Evolutionary conservation across 2,797 vertebrate genomes (phyloP), one percentile per base, ranked within the genome.

Genomic region (Liparis tanakae): DNA sequence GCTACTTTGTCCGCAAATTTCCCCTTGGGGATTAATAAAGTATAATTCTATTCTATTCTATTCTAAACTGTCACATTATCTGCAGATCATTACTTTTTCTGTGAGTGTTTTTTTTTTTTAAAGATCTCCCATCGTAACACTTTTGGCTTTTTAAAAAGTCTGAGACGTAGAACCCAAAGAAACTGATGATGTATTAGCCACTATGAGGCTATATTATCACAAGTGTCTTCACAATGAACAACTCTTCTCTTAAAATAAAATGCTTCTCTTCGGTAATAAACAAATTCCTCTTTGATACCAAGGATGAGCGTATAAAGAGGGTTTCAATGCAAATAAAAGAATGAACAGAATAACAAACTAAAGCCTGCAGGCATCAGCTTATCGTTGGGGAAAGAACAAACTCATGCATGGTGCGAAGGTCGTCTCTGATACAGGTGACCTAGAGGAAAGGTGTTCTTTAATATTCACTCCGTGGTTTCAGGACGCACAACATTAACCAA

Each of bases 111-210:
- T 44, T 30, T 44, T 44, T 46, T 57, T 34, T 41, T 54, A 36
- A 66, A 41, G 12, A 30, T 3, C 9, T 20, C 13, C 63, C 34
- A 39, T 25, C 5, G 22, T 20, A 18, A 15, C 2, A 9, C 10
- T 20, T 56, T 33, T 44, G 9, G 18, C 25, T 33, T 22, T 18
- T 6, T 43, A 22, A 22, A 59, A 18, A 67, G 37, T 33, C 22
- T 67, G 17, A 67, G 36, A 37, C 51, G 46, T 33, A 64, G n/a
- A 64, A 50, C 62, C 15, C 20, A 43, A 41, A 43, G n/a, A 60
- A 59, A 59, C 12, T 20, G 8, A 39, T 20, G 8, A 39, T 39
- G 57, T 13, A 59, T 39, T 3, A 22, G 36, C 12, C n/a, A 20
- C 22, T 22, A 41, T 1, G 17, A 41, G 10, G 15, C 41, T 15